phyloP scores from a whole-genome alignment of 2,113 vertebrate genomes.

The Leptosomus discolor region DNA sequence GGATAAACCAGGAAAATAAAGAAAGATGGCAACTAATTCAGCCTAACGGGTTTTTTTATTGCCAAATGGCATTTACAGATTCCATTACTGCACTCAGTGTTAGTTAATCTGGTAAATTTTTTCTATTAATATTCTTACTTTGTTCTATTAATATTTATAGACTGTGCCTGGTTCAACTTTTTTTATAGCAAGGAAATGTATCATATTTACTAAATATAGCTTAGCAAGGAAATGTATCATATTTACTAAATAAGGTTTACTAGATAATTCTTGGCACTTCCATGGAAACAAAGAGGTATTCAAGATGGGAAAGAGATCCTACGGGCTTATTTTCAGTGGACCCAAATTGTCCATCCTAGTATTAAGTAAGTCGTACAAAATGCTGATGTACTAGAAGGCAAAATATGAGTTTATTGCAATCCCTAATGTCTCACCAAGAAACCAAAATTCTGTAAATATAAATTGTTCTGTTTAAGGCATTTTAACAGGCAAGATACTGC shows the following conservation, averaged over 20 bases:
- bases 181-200: not conserved
- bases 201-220: not conserved
- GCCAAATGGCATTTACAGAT: not conserved
- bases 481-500: not conserved
- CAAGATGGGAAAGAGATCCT: not conserved
- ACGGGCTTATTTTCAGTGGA: not conserved
- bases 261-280: not conserved
- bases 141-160: not conserved
- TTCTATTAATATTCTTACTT: not conserved
- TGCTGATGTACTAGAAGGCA: not conserved
- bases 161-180: not conserved
- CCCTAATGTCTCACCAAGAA: not conserved
- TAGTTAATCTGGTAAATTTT: not conserved
- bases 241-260: not conserved
- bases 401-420: not conserved
- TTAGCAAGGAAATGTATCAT: not conserved
- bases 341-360: not conserved
- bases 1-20: not conserved
- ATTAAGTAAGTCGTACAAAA: not conserved
- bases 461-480: not conserved
- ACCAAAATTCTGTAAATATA: not conserved
- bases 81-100: not conserved
- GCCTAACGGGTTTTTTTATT: fast-evolving
- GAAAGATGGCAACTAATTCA: not conserved
- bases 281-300: not conserved